Evolutionary conservation across 2,797 vertebrate genomes (phyloP).

Genomic region (Loris lydekkerianus): DNA sequence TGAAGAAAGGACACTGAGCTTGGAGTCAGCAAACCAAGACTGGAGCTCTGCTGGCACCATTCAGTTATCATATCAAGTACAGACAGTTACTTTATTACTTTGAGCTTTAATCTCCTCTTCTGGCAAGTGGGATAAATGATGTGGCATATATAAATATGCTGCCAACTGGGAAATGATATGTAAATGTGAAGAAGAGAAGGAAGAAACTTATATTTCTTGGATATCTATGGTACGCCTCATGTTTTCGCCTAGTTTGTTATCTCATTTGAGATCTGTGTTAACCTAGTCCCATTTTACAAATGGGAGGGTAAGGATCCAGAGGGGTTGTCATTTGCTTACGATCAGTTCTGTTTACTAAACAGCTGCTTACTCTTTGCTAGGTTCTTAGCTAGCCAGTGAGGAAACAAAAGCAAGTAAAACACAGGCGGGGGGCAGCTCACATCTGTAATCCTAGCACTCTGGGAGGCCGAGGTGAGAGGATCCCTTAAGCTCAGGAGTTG

Average conservation of each 20-base stretch:
- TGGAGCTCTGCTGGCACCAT: background rate
- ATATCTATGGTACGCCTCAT: background rate
- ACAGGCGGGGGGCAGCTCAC: background rate
- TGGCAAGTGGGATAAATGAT: background rate
- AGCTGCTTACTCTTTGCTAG: background rate
- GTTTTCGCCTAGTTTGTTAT: background rate
- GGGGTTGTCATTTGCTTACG: background rate
- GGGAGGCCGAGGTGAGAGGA: background rate
- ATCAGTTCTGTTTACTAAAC: background rate
- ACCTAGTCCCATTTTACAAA: background rate
- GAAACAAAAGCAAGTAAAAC: background rate
- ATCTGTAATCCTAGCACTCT: background rate
- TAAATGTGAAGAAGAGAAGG: background rate
- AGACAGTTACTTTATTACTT: background rate
- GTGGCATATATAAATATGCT: background rate
- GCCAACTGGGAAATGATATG: background rate
- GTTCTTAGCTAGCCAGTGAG: background rate
- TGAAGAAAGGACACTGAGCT: background rate
- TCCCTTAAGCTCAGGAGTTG: background rate
- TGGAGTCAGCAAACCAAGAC: background rate
- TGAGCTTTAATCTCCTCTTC: background rate
- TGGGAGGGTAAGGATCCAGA: background rate
- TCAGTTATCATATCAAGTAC: background rate
- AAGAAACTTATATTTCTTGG: background rate
- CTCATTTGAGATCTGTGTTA: background rate